Conservation (phyloP, 2,888 invertebrate species). For the Phortica magna region DNA sequence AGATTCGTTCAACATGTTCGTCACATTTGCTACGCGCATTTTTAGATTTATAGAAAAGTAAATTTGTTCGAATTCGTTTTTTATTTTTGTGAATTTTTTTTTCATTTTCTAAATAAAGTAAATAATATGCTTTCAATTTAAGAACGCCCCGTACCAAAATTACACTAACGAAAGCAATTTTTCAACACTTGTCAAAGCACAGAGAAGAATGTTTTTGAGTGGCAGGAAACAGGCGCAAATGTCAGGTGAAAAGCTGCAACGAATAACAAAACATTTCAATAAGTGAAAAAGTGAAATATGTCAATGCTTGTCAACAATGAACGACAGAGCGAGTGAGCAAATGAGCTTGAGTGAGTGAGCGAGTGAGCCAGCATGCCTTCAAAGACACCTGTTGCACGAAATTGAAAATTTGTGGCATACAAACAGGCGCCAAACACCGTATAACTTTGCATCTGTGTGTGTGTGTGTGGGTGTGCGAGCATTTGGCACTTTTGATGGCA, state of each 20-base stretch:
- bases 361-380: not conserved
- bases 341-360: not conserved
- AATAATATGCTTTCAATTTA: too few species aligned
- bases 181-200: not conserved
- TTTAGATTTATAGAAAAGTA: too few species aligned
- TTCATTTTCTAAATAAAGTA: too few species aligned
- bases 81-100: too few species aligned
- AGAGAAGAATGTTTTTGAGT: not conserved
- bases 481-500: slow-evolving; percentile 7
- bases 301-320: not conserved
- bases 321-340: not conserved
- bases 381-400: slow-evolving; percentile 2
- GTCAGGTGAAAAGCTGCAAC: slow-evolving; percentile 1
- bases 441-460: not conserved
- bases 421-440: not conserved
- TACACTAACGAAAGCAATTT: not conserved
- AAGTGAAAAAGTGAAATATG: not conserved
- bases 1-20: too few species aligned
- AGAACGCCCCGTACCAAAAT: too few species aligned
- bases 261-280: slow-evolving; percentile 1
- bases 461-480: not conserved
- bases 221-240: not conserved
- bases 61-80: too few species aligned
- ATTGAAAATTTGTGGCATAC: slow-evolving; percentile 9
- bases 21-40: too few species aligned